Conservation (phyloP, 2,113 vertebrate genomes). For the Alosa alosa region DNA sequence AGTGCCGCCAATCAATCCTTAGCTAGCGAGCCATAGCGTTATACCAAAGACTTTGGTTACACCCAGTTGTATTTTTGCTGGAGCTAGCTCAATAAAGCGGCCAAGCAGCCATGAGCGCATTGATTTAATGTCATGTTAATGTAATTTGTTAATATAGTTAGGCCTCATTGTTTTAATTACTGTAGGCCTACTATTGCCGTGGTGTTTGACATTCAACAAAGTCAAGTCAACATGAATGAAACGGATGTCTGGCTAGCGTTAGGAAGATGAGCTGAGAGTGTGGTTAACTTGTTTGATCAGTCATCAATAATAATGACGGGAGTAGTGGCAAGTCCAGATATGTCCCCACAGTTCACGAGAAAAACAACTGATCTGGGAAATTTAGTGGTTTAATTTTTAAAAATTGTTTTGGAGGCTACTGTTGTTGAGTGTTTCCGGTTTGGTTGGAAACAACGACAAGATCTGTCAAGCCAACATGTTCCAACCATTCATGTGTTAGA, state of each 20-base stretch:
- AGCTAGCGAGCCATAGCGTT: background rate
- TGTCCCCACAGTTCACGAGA: background rate
- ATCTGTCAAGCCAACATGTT: background rate
- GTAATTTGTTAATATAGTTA: no score
- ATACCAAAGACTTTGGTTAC: no score
- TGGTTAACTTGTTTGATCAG: background rate
- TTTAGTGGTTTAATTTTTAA: background rate
- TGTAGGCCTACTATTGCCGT: no score
- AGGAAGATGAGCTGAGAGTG: background rate
- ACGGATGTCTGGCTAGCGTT: background rate
- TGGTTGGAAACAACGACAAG: slow-evolving; percentile 10
- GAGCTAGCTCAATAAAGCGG: no score
- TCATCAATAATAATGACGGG: background rate
- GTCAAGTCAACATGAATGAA: no score
- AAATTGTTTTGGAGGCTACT: background rate
- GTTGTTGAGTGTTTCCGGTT: background rate
- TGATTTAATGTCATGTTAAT: no score
- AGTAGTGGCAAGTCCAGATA: background rate
- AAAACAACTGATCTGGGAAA: background rate
- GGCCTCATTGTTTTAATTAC: no score
- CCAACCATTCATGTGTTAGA: background rate
- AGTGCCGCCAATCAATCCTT: background rate
- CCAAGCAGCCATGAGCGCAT: no score
- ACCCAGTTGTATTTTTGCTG: no score
- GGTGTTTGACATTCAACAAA: no score